These are phyloP conservation scores for Meta bourneti DNA, from an alignment of 2,888 invertebrate species.

Conservation along the genomic window DNA sequence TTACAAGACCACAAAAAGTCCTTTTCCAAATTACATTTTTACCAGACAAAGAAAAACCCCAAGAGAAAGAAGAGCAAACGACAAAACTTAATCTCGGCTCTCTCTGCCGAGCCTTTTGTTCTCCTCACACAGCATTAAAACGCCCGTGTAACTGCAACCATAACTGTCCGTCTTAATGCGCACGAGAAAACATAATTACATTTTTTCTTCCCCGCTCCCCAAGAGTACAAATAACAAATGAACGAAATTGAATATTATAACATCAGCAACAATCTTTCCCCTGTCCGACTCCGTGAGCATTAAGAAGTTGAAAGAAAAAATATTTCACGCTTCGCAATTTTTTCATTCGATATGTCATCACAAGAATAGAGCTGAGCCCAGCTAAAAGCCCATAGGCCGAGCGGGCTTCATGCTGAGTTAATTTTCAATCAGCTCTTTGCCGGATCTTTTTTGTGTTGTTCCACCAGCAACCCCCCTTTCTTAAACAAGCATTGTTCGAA, in stretches of 20 bases:
- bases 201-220: not conserved
- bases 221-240: constrained; percentile 58
- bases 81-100: constrained; percentile 44
- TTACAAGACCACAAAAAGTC: not conserved
- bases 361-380: constrained; percentile 38
- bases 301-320: constrained; percentile 50
- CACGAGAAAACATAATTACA: constrained; percentile 61
- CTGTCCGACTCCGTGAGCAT: constrained; percentile 44
- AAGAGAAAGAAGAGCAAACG: not conserved
- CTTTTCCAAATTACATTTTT: not conserved
- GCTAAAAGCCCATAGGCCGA: constrained; percentile 67
- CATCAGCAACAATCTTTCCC: constrained; percentile 43
- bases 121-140: constrained; percentile 34
- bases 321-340: constrained; percentile 71
- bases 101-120: constrained; percentile 14
- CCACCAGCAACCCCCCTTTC: constrained; percentile 21
- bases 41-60: not conserved
- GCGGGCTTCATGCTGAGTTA: constrained; percentile 71
- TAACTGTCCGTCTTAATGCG: constrained; percentile 51
- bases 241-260: constrained; percentile 70
- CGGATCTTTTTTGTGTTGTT: constrained; percentile 59
- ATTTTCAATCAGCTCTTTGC: constrained; percentile 72
- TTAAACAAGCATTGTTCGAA: constrained; percentile 73
- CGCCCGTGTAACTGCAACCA: constrained; percentile 45
- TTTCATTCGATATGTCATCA: constrained; percentile 75